These are phyloP conservation scores for Amphipoea oculea DNA, from an alignment of 2,888 invertebrate genomes.

Conservation along the genomic window DNA sequence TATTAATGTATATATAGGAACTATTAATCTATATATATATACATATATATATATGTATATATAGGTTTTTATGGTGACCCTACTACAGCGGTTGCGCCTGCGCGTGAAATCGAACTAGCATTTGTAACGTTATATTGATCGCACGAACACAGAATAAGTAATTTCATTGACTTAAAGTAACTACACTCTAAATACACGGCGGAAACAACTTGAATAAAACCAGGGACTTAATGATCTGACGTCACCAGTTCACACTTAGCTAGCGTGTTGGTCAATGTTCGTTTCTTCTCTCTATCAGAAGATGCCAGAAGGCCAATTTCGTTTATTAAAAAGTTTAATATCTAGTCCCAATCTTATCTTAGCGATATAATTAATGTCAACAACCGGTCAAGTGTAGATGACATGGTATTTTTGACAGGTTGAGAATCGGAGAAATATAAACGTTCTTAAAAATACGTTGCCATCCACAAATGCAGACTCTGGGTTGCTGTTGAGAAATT, in stretches of 20 bases:
- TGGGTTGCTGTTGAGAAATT: background rate
- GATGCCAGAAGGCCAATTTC: background rate
- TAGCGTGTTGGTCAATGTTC: background rate
- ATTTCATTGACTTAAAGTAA: constrained; percentile 8
- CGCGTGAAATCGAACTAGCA: constrained; percentile 56
- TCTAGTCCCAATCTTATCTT: background rate
- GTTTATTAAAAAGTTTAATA: background rate
- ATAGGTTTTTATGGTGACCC: constrained; percentile 38
- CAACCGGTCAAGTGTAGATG: background rate
- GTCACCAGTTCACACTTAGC: background rate
- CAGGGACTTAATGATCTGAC: background rate
- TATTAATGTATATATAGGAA: too few species aligned
- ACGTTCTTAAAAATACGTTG: background rate
- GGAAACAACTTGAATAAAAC: background rate
- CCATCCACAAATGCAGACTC: background rate
- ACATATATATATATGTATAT: too few species aligned
- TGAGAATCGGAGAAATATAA: too few species aligned
- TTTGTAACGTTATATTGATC: constrained; percentile 39
- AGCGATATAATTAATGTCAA: background rate
- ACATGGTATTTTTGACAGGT: background rate
- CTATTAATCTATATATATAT: too few species aligned
- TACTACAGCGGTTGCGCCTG: constrained; percentile 18
- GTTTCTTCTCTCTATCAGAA: background rate
- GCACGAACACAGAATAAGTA: constrained; percentile 37
- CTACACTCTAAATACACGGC: background rate